Evolutionary conservation across 2,888 invertebrate species (phyloP).

Genomic region (Athalia rosae): DNA sequence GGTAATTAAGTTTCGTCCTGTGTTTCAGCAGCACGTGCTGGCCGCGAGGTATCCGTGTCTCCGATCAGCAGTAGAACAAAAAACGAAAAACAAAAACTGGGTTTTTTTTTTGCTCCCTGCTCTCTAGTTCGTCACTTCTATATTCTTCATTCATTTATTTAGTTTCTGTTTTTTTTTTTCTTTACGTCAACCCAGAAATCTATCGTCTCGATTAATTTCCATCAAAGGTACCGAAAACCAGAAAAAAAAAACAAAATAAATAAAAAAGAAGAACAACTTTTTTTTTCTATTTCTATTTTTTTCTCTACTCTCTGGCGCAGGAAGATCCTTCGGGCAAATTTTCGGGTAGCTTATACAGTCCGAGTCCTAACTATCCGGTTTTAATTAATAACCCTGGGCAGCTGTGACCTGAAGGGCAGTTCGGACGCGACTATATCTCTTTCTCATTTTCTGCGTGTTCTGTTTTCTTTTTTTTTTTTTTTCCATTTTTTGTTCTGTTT

Average conservation of each 20-base stretch:
- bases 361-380: constrained; percentile 48
- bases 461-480: constrained; percentile 59
- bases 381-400: constrained; percentile 71
- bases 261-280: neutral
- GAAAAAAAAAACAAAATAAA: neutral
- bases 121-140: constrained; percentile 5
- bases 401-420: constrained; percentile 56
- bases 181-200: constrained; percentile 57
- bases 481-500: constrained; percentile 26
- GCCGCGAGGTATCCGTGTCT: constrained; percentile 64
- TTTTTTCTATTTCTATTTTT: too few species aligned
- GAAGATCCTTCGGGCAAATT: constrained; percentile 63
- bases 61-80: constrained; percentile 6
- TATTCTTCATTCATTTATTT: neutral
- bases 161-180: neutral
- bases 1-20: constrained; percentile 61
- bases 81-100: neutral
- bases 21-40: constrained; percentile 55
- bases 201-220: constrained; percentile 66
- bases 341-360: constrained; percentile 56
- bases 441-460: constrained; percentile 65
- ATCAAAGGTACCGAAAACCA: constrained; percentile 17
- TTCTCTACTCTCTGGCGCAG: neutral
- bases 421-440: constrained; percentile 55
- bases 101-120: neutral